These are phyloP conservation scores for Phymatocera aterrima DNA, from an alignment of 2,888 invertebrate species.

Conservation along the genomic window DNA sequence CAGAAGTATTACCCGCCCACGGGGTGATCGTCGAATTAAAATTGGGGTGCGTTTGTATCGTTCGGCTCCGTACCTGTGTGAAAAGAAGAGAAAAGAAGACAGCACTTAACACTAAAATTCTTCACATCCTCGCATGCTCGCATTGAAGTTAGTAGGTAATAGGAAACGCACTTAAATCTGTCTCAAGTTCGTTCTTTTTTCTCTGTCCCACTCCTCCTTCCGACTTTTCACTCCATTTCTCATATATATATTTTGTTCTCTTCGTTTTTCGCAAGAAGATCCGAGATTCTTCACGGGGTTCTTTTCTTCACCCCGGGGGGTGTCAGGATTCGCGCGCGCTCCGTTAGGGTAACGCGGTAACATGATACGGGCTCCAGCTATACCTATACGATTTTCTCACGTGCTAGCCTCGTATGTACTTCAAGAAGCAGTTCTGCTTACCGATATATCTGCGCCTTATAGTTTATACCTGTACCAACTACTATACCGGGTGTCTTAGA, in stretches of 20 bases:
- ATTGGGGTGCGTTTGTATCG: no score
- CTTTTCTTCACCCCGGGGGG: neutral
- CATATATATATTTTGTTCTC: neutral
- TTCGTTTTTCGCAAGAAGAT: neutral
- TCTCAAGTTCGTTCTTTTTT: neutral
- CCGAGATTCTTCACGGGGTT: neutral
- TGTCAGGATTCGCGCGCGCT: slow-evolving; percentile 13
- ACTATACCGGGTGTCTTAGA: neutral
- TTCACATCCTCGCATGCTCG: neutral
- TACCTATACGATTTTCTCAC: slow-evolving; percentile 10
- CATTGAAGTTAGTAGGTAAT: neutral
- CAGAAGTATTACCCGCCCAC: no score
- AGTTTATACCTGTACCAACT: neutral
- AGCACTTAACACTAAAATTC: neutral
- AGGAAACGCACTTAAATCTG: slow-evolving; percentile 22
- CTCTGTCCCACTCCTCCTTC: neutral
- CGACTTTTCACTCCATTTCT: neutral
- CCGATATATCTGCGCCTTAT: neutral
- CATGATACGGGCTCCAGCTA: neutral
- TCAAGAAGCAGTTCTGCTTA: slow-evolving; percentile 1
- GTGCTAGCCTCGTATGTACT: neutral
- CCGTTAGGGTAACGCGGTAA: slow-evolving; percentile 24
- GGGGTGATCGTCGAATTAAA: no score
- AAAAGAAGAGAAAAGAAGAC: no score
- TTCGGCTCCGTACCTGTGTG: no score